These are phyloP conservation scores for Lasioglossum villosulum DNA, from an alignment of 2,888 invertebrate genomes.

Conservation along the genomic window DNA sequence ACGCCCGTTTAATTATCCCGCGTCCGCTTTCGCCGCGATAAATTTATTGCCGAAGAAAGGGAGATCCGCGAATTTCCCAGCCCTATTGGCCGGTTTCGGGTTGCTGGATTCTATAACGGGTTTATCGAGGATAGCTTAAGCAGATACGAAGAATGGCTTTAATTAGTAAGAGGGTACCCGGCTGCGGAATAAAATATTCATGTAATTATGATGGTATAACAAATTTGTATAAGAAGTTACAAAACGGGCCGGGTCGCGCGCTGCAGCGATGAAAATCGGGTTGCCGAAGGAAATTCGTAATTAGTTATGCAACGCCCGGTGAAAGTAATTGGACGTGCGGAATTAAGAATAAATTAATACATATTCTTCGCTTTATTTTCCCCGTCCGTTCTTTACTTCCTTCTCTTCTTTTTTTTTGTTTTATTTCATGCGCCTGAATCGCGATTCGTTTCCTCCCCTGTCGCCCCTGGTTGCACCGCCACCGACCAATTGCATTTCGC, in stretches of 20 bases:
- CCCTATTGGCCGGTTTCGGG: constrained; percentile 33
- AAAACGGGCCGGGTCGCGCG: constrained; percentile 22
- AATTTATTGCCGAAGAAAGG: constrained; percentile 54
- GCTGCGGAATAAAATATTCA: constrained; percentile 59
- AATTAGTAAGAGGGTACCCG: constrained; percentile 54
- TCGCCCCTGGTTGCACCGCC: not conserved
- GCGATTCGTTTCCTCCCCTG: constrained; percentile 46
- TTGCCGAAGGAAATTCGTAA: constrained; percentile 35
- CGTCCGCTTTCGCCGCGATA: constrained; percentile 28
- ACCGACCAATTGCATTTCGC: constrained; percentile 58
- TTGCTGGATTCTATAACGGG: constrained; percentile 42
- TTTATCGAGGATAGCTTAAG: constrained; percentile 51
- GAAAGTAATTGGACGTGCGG: constrained; percentile 60
- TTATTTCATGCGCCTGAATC: constrained; percentile 35
- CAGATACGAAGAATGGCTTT: constrained; percentile 56
- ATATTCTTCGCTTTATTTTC: constrained; percentile 11
- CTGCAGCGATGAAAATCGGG: not conserved
- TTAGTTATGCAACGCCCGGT: constrained; percentile 54
- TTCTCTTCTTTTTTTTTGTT: not conserved
- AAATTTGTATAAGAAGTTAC: constrained; percentile 50
- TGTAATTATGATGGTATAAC: constrained; percentile 61
- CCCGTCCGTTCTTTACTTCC: not conserved
- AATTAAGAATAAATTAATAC: constrained; percentile 63
- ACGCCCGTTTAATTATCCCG: constrained; percentile 51
- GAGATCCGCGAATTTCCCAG: constrained; percentile 30